Conservation (phyloP, 2,113 vertebrate genomes). For the Onychostoma macrolepis region DNA sequence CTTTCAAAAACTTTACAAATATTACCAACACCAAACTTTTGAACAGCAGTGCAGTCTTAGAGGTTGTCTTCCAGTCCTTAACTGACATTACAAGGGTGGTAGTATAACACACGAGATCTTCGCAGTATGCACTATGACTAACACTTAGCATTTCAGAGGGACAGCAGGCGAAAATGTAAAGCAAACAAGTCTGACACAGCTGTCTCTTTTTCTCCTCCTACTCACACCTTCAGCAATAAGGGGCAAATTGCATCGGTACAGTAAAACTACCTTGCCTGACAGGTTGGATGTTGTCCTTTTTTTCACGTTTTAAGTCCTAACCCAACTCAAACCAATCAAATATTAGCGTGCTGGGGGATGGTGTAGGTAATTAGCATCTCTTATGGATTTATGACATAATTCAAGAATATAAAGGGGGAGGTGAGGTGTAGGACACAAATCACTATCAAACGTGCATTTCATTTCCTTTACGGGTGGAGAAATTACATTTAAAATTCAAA, state of each 20-base stretch:
- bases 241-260: conserved; percentile 52
- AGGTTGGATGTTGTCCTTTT: neutral
- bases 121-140: conserved; percentile 48
- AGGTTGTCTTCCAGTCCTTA: neutral
- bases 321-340: neutral
- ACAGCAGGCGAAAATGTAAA: conserved; percentile 55
- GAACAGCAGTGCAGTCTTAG: neutral
- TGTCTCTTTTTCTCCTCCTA: conserved; percentile 22
- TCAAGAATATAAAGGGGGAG: neutral
- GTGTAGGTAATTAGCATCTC: neutral
- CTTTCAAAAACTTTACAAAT: neutral
- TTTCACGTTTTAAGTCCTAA: conserved; percentile 25
- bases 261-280: conserved; percentile 32
- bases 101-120: neutral
- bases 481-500: conserved; percentile 45
- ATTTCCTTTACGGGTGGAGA: neutral
- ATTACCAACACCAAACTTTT: neutral
- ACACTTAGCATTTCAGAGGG: conserved; percentile 51
- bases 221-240: conserved; percentile 25
- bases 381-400: neutral
- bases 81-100: conserved; percentile 26
- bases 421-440: conserved; percentile 8
- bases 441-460: neutral
- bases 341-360: neutral
- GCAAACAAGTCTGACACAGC: conserved; percentile 58